Evolutionary conservation across 2,113 vertebrate species (phyloP), one percentile per base, ranked within the genome.

Genomic region (Neolamprologus ventralis): DNA sequence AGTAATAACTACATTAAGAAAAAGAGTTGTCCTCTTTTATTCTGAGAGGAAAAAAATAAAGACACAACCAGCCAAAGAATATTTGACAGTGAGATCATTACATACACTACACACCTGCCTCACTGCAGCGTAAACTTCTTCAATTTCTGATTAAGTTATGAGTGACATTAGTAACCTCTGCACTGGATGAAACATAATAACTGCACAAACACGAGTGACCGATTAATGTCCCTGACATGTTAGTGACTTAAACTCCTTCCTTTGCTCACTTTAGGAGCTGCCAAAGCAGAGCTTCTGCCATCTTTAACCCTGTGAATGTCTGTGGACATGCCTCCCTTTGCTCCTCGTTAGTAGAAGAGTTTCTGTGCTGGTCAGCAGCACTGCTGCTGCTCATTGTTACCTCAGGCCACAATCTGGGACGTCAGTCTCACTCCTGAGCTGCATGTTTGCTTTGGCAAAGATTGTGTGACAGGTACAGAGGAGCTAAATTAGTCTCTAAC

Each of bases 1-100:
- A 78, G 80, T 55, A 86, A 82, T 86, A 86, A 80, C 35, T 71
- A 73, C 78, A 80, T 89, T 86, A 84, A 87, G 81, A 37, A 83
- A 23, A 78, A 60, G 12, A 79, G 71, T 57, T 28, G 11, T 33
- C 21, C 28, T 12, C 65, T 55, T 87, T 17, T 86, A 28, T 65
- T 53, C 49, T 68, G n/a, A 79, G 84, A 85, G n/a, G 33, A 45
- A 49, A 63, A 40, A 31, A 58, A 65, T 37, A n/a, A 45, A 11
- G 49, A 58, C 10, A 78, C 31, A 51, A 40, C 35, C 31, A 85
- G 57, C 71, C n/a, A 17, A 6, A 51, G 35, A 28, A 21, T 53
- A 4, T 68, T 26, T 85, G 7, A 26, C 28, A 42, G 33, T 31
- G 47, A 80, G 19, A 26, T 45, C 26, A 9, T 47, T 11, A 28